phyloP scores from a whole-genome alignment of 2,797 vertebrate species.

The Sebastes itinus region DNA sequence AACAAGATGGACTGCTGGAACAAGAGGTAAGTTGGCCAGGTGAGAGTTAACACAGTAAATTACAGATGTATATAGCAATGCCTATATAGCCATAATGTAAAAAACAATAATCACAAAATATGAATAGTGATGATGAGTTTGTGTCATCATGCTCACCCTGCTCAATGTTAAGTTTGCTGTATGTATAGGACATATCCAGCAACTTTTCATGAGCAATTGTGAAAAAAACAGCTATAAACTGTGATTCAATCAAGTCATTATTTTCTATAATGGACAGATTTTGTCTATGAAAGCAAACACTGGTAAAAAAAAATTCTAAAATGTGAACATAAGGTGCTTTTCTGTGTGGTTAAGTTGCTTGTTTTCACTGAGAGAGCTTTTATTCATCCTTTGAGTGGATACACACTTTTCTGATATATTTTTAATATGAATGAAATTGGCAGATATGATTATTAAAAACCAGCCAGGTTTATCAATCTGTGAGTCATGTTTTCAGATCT shows the following conservation, averaged over 20 bases:
- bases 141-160: not conserved
- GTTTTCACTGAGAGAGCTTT: not conserved
- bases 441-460: not conserved
- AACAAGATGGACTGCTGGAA: not conserved
- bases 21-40: conserved; percentile 39
- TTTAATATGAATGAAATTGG: not conserved
- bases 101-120: not conserved
- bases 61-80: not conserved
- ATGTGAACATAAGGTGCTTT: not conserved
- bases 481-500: not conserved
- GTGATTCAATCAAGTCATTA: not conserved
- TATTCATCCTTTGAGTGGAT: not conserved
- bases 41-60: not conserved
- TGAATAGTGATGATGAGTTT: not conserved
- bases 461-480: not conserved
- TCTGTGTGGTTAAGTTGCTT: not conserved
- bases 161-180: not conserved
- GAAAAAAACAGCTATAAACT: not conserved
- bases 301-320: not conserved
- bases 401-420: not conserved
- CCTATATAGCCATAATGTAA: not conserved
- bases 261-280: not conserved
- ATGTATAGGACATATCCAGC: not conserved
- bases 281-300: not conserved
- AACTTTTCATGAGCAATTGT: not conserved